Conservation (phyloP, 2,797 vertebrate genomes). For the Coilia nasus region DNA sequence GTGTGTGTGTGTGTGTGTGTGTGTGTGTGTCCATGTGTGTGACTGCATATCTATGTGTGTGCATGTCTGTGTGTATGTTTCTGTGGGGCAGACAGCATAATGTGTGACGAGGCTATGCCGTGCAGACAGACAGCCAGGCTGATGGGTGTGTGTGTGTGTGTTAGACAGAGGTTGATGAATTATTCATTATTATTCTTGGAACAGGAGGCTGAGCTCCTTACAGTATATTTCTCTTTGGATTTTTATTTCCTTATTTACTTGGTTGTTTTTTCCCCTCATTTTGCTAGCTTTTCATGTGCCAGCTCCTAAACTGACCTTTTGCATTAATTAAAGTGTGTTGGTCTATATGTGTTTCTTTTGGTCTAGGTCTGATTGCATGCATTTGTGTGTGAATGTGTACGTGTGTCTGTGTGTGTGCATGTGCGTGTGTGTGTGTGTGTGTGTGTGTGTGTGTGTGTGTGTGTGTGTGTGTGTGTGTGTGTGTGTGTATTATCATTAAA, state of each 20-base stretch:
- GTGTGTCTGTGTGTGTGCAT: too few relatives aligned
- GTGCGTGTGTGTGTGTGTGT: too few relatives aligned
- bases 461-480: not conserved
- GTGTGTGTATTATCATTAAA: not conserved
- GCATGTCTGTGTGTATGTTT: not conserved
- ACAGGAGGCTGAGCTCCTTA: slow-evolving; percentile 50
- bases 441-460: not conserved
- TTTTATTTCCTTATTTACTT: slow-evolving; percentile 5
- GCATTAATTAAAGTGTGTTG: slow-evolving; percentile 12
- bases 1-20: not conserved
- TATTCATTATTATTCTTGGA: slow-evolving; percentile 67
- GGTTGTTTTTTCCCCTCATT: slow-evolving; percentile 3
- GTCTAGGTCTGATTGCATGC: not conserved
- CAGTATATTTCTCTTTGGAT: slow-evolving; percentile 54
- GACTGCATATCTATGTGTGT: not conserved
- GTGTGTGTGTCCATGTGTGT: not conserved
- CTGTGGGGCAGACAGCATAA: slow-evolving; percentile 18
- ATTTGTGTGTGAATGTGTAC: not conserved
- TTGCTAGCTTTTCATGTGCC: slow-evolving; percentile 45
- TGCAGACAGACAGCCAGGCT: slow-evolving; percentile 6
- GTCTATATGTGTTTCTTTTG: not conserved
- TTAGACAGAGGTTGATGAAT: slow-evolving; percentile 62
- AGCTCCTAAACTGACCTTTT: slow-evolving; percentile 18
- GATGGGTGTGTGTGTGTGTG: slow-evolving; percentile 20
- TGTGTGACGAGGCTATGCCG: slow-evolving; percentile 3